These are phyloP conservation scores for Nyctibius grandis DNA, from an alignment of 2,797 vertebrate species.

Conservation along the genomic window DNA sequence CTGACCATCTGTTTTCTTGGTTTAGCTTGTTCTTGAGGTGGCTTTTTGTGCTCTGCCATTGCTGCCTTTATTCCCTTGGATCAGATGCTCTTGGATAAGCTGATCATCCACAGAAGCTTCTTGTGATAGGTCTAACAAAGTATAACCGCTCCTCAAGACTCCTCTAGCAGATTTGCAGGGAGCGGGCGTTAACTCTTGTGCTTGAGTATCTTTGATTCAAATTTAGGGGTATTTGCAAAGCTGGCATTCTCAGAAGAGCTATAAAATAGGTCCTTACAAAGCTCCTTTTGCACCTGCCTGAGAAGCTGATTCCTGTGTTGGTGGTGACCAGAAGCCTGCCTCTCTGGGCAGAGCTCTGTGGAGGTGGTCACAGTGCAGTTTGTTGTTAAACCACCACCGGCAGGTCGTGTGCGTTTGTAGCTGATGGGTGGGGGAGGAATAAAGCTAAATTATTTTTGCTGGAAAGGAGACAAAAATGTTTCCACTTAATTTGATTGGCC, in stretches of 20 bases:
- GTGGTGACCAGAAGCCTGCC: not conserved
- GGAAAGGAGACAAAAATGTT: conserved; percentile 60
- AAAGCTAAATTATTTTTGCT: conserved; percentile 15
- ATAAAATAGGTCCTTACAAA: not conserved
- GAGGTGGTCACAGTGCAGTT: not conserved
- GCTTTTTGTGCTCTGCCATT: not conserved
- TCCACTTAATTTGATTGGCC: conserved; percentile 63
- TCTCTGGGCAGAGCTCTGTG: not conserved
- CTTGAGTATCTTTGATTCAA: not conserved
- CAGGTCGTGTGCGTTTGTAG: not conserved
- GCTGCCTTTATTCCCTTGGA: not conserved
- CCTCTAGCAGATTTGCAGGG: not conserved
- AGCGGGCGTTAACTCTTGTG: not conserved
- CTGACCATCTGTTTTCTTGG: not conserved
- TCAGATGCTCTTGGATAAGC: not conserved
- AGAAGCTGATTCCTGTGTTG: not conserved
- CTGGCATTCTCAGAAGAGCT: not conserved
- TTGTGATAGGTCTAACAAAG: not conserved
- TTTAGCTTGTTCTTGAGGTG: not conserved
- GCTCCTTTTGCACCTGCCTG: not conserved
- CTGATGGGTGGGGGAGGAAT: not conserved
- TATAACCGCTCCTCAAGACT: not conserved
- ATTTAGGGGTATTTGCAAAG: not conserved
- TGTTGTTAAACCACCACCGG: not conserved
- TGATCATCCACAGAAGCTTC: not conserved